Evolutionary conservation across 2,797 vertebrate species (phyloP), one percentile per base, ranked within the genome.

Genomic region (Masticophis lateralis): DNA sequence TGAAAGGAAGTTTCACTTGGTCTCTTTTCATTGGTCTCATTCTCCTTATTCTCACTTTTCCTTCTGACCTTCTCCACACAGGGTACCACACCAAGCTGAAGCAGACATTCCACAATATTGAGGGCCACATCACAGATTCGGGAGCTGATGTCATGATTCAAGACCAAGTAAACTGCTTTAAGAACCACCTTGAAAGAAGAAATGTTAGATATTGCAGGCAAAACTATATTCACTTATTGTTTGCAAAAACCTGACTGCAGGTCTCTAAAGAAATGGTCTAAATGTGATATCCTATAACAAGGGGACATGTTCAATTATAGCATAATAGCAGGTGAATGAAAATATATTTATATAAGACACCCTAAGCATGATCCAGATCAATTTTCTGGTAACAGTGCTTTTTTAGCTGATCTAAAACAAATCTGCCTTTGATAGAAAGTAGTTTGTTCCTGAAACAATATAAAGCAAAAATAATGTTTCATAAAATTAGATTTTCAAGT

Each of bases 81-180:
- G 6, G 99, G 99, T 59, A 99, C 99, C 89, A 99, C 98, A 0
- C 99, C 98, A 94, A 99, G 98, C 94, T 99, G 99, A 96, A 99
- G 98, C 92, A 99, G 97, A 94, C 98, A 99, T 92, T 99, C 99
- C 25, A 99, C 99, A 94, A 99, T 99, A 97, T 99, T 99, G 87
- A 99, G 98, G 0, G 99, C 98, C 94, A 99, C 99, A 10, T 99
- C 99, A 0, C 99, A 99, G 96, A 99, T 99, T 55, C 99, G 98
- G 89, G 99, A 99, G 96, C 99, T 99, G 97, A 99, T 99, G 96
- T 99, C 99, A 4, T 99, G 99, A 94, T 98, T 99, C 93, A 99
- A 98, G 60, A 99, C 98, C 18, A 99, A 98, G 86, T 99, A 99
- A 90, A 99, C 98, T 11, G 99, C 99, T 91, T 99, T 98, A 94